Evolutionary conservation across 2,888 invertebrate species (phyloP), one percentile per base, ranked within the genome.

Genomic region (Lottia gigantea): DNA sequence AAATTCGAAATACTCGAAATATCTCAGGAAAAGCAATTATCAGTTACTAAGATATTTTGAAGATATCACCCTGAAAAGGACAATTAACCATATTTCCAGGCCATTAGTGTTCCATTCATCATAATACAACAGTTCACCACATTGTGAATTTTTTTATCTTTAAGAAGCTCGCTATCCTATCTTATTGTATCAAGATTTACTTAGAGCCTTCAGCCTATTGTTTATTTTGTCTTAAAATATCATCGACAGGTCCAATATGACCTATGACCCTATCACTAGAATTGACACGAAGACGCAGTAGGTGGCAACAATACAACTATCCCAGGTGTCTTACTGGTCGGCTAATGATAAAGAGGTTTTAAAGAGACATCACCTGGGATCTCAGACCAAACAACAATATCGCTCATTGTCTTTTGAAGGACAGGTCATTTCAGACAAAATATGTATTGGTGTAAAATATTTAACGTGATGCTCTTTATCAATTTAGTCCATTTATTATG

Each of bases 301-400:
- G 55, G 55, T 55, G 55, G 23, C 11, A 23, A 55, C 19, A 55
- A 23, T 55, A 40, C 40, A 40, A 40, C 11, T 40, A 8, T 55
- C 55, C 55, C 55, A 55, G 55, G 55, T 55, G 55, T 23, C 23
- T 55, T 55, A 55, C 55, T 23, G 19, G 55, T 23, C 55, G 23
- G 55, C 55, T 55, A 55, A 23, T 55, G 55, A 23, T 55, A 55
- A 55, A 55, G 55, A 55, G 55, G 55, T 55, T 55, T 55, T 55
- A 23, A 55, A 23, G 55, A 23, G 40, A 40, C 11, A 55, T 23
- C 55, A 55, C 55, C 55, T 55, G 23, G 55, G 55, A 40, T 40
- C 23, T 19, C 55, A 55, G 55, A 23, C 23, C 23, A 55, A 55
- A 55, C 55, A 55, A 55, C 19, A 55, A 55, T 55, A 55, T 55